Evolutionary conservation across 2,888 invertebrate species (phyloP).

Genomic region (Plusia festucae): DNA sequence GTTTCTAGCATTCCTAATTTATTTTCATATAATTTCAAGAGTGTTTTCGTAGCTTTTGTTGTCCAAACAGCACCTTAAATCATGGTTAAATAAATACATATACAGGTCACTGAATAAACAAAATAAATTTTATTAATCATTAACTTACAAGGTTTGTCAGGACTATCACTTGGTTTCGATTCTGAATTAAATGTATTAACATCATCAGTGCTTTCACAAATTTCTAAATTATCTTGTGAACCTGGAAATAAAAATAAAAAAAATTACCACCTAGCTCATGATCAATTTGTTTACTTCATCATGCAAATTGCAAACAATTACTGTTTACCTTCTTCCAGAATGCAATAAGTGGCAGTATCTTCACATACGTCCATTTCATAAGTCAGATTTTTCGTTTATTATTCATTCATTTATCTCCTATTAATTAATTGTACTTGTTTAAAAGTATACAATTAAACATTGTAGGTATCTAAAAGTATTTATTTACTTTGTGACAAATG

Average conservation of each 20-base stretch:
- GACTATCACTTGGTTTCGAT: slow-evolving; percentile 49
- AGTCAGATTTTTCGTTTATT: background rate
- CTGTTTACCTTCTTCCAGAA: slow-evolving; percentile 55
- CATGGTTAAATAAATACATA: background rate
- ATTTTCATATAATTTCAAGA: slow-evolving; percentile 71
- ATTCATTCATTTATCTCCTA: background rate
- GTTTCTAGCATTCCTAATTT: slow-evolving; percentile 74
- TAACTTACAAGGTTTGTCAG: slow-evolving; percentile 63
- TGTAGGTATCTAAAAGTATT: too few relatives aligned
- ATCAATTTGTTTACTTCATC: background rate
- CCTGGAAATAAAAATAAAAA: slow-evolving; percentile 44
- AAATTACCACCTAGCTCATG: background rate
- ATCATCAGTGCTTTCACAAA: slow-evolving; percentile 52
- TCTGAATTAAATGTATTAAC: slow-evolving; percentile 32
- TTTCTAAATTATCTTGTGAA: slow-evolving; percentile 52
- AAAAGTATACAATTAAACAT: too few relatives aligned
- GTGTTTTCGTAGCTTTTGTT: slow-evolving; percentile 63
- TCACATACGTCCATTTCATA: slow-evolving; percentile 51
- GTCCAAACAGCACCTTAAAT: slow-evolving; percentile 73
- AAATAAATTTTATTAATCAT: background rate
- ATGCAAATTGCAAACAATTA: background rate
- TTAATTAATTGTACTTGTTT: background rate
- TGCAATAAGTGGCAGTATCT: slow-evolving; percentile 43
- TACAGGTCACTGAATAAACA: background rate
- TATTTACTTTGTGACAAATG: too few relatives aligned